Base-by-base conservation (phyloP, 92 coral and sea anemone species). In the Scolanthus callimorphus region DNA sequence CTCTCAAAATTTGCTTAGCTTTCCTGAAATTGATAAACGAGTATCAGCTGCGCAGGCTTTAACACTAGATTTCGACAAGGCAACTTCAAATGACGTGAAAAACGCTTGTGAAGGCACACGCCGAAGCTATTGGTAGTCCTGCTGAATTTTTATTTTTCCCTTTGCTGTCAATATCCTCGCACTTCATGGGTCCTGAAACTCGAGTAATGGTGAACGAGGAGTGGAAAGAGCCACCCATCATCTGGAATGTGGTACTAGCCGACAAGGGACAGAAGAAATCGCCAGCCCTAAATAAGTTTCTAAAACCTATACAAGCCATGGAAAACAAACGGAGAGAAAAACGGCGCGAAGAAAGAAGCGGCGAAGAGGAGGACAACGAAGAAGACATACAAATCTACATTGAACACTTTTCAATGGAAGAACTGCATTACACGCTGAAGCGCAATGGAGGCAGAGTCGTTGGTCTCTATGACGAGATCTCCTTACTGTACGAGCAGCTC, bases 261-360 rank as follows among this genome's bases (percentile, higher is more conserved):
- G 78, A 74, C 56, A 81, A 74, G 55, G 88, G 82, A 1, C 78
- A 81, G 50, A 81, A 74, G 60, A 81, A 81, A 56, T 74, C 88
- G 3, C 77, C 78, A 8, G 73, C 82, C n/a, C 78, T 74, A 3
- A 62, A 60, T 58, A 11, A 77, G 22, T 59, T 80, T 45, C 26
- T 73, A 12, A 31, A 66, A 26, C 81, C 81, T 1, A 59, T 80
- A 25, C 67, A 73, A 45, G 58, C 37, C 6, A 6, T 46, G 50
- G 81, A 74, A 21, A 37, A 47, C 25, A 11, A 48, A 23, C 43
- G 25, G 9, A 1, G 29, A 27, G 8, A 20, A 28, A 49, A 57
- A 39, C 23, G 26, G 20, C 67, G 45, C 29, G 47, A 55, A 17
- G 59, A 55, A 21, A 50, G 53, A 26, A 44, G 49, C 20, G 60